A percentile compares a stretch with the other conserved stretches of the same genome.
Conservation (phyloP, 1,140 invertebrate species). For the Brachionus koreanus region DNA sequence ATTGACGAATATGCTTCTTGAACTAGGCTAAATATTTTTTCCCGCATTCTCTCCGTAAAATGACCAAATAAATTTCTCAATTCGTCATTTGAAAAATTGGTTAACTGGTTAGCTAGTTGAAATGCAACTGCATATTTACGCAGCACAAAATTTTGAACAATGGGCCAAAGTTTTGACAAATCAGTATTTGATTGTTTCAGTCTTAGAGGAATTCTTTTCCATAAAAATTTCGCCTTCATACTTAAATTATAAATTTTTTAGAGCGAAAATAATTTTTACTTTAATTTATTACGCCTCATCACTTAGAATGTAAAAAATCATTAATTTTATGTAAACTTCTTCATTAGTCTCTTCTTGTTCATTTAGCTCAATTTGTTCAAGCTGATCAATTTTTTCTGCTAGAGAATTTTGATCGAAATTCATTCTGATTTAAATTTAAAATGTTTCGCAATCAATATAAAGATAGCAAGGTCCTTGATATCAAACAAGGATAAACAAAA, state of each 20-base stretch:
- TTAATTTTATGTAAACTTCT: neutral
- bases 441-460: neutral
- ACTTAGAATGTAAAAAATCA: neutral
- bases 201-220: neutral
- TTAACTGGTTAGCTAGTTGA: neutral
- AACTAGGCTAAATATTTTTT: constrained; percentile 9
- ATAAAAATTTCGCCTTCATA: constrained; percentile 29
- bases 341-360: neutral
- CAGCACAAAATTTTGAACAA: neutral
- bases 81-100: neutral
- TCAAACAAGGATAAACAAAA: neutral
- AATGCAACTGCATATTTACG: neutral
- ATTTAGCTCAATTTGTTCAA: constrained; percentile 12
- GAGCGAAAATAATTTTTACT: neutral
- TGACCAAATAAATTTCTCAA: neutral
- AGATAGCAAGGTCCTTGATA: neutral
- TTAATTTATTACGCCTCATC: constrained; percentile 5
- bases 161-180: neutral
- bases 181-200: neutral
- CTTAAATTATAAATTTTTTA: neutral
- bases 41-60: constrained; percentile 5
- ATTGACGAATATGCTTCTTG: neutral
- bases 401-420: neutral
- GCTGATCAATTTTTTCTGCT: neutral
- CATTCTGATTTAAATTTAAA: neutral